Base-by-base conservation (phyloP, 2,888 invertebrate species). In the Apomyelois bistriatella region DNA sequence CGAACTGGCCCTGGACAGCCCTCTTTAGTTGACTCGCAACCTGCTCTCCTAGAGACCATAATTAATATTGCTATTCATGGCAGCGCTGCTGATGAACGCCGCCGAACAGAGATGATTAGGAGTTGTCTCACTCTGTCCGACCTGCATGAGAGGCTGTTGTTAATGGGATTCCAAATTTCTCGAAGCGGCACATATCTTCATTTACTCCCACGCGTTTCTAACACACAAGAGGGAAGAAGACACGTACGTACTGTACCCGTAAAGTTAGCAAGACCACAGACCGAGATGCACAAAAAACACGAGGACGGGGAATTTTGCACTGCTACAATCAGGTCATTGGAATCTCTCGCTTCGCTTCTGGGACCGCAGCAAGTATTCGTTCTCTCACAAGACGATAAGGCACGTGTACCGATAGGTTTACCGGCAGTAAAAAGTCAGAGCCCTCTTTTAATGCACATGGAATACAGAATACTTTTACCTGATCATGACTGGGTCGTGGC, bases 31-130 rank as follows among this genome's bases (percentile, higher is more conserved):
- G 52, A 56, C 37, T 47, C 48, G 36, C 54, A 52, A 40, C 47
- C 53, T 22, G 48, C 52, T 53, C 50, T 57, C 41, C 54, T 58
- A 48, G 53, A 58, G 51, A 56, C 54, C 53, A 54, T 54, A 53
- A 55, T 57, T 53, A 53, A 59, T 48, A 53, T 57, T 54, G 56
- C 57, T 48, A 54, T 59, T 53, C 53, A 50, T 57, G 59, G 57
- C 53, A 52, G 55, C 53, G 56, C 62, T 51, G 59, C 58, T 56
- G 61, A 62, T 58, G 60, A 60, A 52, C 58, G 58, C 51, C 60
- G 60, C 50, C 58, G 58, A 53, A 59, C 54, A 53, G 62, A 62
- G 55, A 55, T 56, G 52, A 57, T 62, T 52, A 57, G 62, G 55
- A 57, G 58, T 56, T 58, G 58, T 57, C 57, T 50, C 52, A 60